Base-by-base conservation (phyloP, 2,797 vertebrate genomes). In the Clarias laeviceps region DNA sequence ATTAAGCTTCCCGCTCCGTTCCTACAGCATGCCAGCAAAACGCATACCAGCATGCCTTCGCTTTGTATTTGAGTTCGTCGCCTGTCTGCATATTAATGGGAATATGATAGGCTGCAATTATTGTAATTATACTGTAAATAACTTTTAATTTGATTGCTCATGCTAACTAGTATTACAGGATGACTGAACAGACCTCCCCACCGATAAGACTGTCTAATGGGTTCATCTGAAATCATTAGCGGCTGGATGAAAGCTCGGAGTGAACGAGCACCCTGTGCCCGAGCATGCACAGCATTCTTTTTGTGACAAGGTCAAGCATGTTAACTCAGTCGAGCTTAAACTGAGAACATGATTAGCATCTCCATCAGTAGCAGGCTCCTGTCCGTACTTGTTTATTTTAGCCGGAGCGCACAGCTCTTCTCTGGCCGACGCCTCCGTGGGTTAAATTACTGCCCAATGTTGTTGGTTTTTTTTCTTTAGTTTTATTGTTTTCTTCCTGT, bases 361-460 rank as follows among this genome's bases (percentile, higher is more conserved):
- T 57, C 50, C 66, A 82, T 82, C 29, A 34, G 8, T 81, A 11
- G n/a, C 8, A 32, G 14, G 61, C 40, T 50, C 65, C 5, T 82
- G 80, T 82, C 29, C 20, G 37, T 57, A 82, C 65, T 24, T 68
- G 64, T 82, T 82, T 69, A 68, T 34, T 82, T 65, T 69, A 69
- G 29, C 45, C 20, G 20, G 18, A 34, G 27, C 27, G 56, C 17
- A 22, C 9, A 0, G 27, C 18, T 57, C 50, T 24, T 57, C 20
- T 57, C 20, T 69, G 65, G 22, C 12, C 24, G 3, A 15, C 4
- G 37, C n/a, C 45, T 20, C 1, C 9, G 18, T 37, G 56, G 8
- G 24, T 76, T 76, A 56, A 57, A 76, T 14, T 56, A n/a, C 15
- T 56, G 4, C 12, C 11, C 40, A 7, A 4, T 50, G 40, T 7